Conservation (phyloP, 2,797 vertebrate genomes). For the Chanos chanos region DNA sequence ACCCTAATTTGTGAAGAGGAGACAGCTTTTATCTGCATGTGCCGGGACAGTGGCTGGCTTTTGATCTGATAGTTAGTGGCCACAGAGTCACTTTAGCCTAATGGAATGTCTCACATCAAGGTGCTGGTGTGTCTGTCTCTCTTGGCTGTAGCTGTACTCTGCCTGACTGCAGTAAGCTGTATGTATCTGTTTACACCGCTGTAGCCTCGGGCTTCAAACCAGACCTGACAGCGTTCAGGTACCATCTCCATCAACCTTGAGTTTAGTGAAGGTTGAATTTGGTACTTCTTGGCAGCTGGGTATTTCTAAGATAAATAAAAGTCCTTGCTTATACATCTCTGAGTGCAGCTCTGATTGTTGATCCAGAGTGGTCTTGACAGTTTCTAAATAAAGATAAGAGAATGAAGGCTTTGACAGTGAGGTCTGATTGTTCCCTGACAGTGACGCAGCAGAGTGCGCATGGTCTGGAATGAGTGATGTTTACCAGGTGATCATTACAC, state of each 20-base stretch:
- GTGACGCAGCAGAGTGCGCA: too few species aligned
- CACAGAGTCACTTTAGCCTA: slow-evolving; percentile 14
- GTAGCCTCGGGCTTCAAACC: neutral
- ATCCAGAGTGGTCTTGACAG: too few species aligned
- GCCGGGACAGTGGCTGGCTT: slow-evolving; percentile 50
- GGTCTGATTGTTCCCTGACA: too few species aligned
- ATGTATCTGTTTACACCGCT: neutral
- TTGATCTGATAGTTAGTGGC: slow-evolving; percentile 63
- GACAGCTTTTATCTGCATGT: slow-evolving; percentile 63
- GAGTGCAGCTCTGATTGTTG: neutral
- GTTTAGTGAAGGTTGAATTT: too few species aligned
- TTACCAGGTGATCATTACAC: too few species aligned
- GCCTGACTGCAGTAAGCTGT: neutral
- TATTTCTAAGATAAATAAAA: too few species aligned
- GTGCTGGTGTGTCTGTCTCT: slow-evolving; percentile 1
- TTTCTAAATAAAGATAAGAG: too few species aligned
- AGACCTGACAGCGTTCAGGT: neutral
- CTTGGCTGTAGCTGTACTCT: too few species aligned
- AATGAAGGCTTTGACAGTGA: too few species aligned
- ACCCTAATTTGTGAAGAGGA: slow-evolving; percentile 56
- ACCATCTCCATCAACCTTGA: too few species aligned
- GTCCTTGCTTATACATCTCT: neutral
- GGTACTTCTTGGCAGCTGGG: too few species aligned
- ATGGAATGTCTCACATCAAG: slow-evolving; percentile 20
- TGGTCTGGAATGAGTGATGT: too few species aligned